Conservation (phyloP, 2,797 vertebrate genomes). For the Lepilemur ruficaudatus region DNA sequence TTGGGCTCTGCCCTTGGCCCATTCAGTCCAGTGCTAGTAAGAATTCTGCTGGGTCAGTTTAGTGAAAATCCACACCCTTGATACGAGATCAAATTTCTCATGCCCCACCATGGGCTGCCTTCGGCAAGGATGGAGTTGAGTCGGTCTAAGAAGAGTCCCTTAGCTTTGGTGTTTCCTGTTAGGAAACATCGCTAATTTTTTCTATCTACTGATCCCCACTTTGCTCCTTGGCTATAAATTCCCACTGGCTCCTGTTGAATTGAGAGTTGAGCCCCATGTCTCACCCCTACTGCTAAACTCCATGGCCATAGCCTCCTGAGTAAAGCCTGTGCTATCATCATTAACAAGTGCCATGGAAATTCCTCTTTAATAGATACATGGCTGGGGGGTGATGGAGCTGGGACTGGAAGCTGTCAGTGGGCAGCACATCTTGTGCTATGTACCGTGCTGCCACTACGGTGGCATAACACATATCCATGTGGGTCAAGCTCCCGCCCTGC, state of each 20-base stretch:
- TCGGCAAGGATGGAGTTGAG: background rate
- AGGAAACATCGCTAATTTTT: background rate
- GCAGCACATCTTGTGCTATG: background rate
- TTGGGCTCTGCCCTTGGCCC: background rate
- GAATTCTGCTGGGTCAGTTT: background rate
- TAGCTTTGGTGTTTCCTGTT: background rate
- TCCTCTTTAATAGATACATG: background rate
- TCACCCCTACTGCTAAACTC: background rate
- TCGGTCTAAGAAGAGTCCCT: background rate
- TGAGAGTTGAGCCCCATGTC: background rate
- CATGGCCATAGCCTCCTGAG: background rate
- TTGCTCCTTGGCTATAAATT: background rate
- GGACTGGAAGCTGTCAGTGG: background rate
- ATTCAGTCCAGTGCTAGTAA: background rate
- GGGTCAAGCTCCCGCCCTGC: accelerated
- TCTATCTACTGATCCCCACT: background rate
- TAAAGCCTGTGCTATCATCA: background rate
- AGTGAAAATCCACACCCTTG: background rate
- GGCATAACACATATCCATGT: accelerated
- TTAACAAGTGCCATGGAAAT: background rate
- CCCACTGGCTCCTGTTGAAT: background rate
- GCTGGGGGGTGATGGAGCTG: background rate
- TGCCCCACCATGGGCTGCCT: background rate
- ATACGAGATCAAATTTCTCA: background rate
- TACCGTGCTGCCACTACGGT: accelerated